A percentile compares a stretch with the other conserved stretches of the same genome.
These are phyloP conservation scores for Ophonus ardosiacus DNA, from an alignment of 2,888 invertebrate genomes.

Conservation along the genomic window DNA sequence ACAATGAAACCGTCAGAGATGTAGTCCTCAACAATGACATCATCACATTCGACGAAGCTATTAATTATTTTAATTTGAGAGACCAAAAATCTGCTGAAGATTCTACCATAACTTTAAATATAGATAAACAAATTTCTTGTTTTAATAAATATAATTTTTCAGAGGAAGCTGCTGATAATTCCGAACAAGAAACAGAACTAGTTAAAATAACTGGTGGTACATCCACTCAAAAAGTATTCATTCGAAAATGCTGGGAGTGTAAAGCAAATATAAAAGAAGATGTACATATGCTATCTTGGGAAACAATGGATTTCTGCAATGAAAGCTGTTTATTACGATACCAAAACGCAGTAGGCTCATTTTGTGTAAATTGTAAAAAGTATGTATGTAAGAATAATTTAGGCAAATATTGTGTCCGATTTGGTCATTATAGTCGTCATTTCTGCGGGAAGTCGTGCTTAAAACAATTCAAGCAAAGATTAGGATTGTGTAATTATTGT, in stretches of 20 bases:
- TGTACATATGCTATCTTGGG: constrained; percentile 81
- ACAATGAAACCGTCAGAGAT: too few species aligned
- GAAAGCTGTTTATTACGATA: constrained; percentile 85
- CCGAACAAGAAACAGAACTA: too few species aligned
- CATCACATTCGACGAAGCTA: too few species aligned
- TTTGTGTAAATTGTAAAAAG: constrained; percentile 87
- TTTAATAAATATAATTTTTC: too few species aligned
- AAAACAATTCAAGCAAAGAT: constrained; percentile 88
- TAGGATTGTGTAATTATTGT: constrained; percentile 92
- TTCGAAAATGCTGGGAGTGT: constrained; percentile 9
- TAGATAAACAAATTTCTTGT: too few species aligned
- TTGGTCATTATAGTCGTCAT: constrained; percentile 90
- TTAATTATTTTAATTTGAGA: too few species aligned
- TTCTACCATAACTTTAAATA: too few species aligned
- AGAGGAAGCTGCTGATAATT: too few species aligned
- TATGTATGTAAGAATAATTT: constrained; percentile 80
- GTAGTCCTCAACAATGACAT: too few species aligned
- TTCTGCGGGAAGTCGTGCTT: constrained; percentile 90
- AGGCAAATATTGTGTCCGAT: constrained; percentile 91
- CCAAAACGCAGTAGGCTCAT: constrained; percentile 82
- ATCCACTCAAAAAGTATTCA: not conserved
- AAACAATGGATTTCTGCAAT: constrained; percentile 92
- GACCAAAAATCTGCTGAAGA: too few species aligned
- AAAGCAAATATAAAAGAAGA: not conserved
- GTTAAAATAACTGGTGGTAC: too few species aligned